Base-by-base conservation (phyloP, 1,140 invertebrate species). In the Trachymyrmex septentrionalis region DNA sequence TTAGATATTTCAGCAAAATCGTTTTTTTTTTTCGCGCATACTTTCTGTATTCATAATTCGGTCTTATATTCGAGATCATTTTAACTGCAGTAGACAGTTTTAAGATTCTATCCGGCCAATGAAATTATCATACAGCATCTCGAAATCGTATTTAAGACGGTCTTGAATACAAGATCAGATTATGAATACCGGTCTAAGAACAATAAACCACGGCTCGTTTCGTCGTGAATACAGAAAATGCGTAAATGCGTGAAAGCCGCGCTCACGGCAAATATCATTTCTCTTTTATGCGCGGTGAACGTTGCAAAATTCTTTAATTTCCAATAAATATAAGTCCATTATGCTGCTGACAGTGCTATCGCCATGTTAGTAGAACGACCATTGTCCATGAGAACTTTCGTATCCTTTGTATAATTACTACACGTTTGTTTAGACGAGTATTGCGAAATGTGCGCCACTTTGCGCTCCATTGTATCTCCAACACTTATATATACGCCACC, bases 381-480 rank as follows among this genome's bases (percentile, higher is more conserved):
- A 53, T 61, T 24, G 53, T 59, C 16, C 30, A 76, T 27, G n/a
- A 2, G 55, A 44, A 44, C 21, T 61, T 61, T 76, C 30, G 72
- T n/a, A 59, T 24, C 34, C 7, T 24, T 59, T 76, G 12, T n/a
- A 9, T 12, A 27, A 14, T 7, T 19, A 27, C 3, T 44, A 24
- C 14, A 24, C 14, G 5, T 75, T 38, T 59, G n/a, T 75, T 75
- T 75, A 38, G 2, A 38, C 72, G 27, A 9, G n/a, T 4, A 14
- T 75, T 75, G 27, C 72, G 50, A 75, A 38, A 38, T 38, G 30
- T 57, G 24, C 69, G 3, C 5, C 21, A 48, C 66, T 50, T 73
- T 34, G 30, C 55, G 30, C 53, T 57, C 38, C 38, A 21, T 73
- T 73, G 38, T 71, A 44, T 67, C 34, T 67, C 9, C 6, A 3